Evolutionary conservation across 2,797 vertebrate species (phyloP), one percentile per base, ranked within the genome.

Genomic region (Benthosema pterotum): DNA sequence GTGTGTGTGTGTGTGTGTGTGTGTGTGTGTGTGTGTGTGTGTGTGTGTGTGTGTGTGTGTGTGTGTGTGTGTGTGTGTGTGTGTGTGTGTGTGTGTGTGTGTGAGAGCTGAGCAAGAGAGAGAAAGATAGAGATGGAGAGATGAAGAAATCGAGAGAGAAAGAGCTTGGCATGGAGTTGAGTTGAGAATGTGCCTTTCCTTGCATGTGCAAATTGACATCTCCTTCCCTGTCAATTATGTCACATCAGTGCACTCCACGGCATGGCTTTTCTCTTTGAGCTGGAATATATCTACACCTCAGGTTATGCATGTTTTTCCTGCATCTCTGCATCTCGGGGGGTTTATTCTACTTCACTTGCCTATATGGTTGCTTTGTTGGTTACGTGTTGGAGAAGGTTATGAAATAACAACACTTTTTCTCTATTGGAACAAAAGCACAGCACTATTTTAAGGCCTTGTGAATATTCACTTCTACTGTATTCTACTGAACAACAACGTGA

Each of bases 211-310:
- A 67, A 63, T 56, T 70, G 71, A 78, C 82, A 78, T 67, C 71
- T 65, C 64, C 14, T 59, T 76, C 72, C 75, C 78, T 71, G 73
- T 78, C 83, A 83, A 82, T 86, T 78, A 65, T 74, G 76, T 83
- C 83, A 86, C 87, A 81, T 80, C 81, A 84, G 65, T 71, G 78
- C 80, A 83, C 79, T 71, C 77, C 70, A 75, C 70, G 83, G 56
- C 62, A 67, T 65, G 55, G 72, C 12, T 19, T 11, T 72, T 84
- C 78, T 71, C 59, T 15, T 28, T 52, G 46, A 57, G 65, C 70
- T 62, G 59, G 82, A 86, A 87, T 77, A 85, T 78, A 86, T 87
- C 85, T 82, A 78, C 83, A 86, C 87, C 83, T 83, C 74, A 2
- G 57, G 70, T 83, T 74, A 71, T 38, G 66, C 74, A 48, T 73